Evolutionary conservation across 2,113 vertebrate species (phyloP).

Genomic region (Alectura lathami): DNA sequence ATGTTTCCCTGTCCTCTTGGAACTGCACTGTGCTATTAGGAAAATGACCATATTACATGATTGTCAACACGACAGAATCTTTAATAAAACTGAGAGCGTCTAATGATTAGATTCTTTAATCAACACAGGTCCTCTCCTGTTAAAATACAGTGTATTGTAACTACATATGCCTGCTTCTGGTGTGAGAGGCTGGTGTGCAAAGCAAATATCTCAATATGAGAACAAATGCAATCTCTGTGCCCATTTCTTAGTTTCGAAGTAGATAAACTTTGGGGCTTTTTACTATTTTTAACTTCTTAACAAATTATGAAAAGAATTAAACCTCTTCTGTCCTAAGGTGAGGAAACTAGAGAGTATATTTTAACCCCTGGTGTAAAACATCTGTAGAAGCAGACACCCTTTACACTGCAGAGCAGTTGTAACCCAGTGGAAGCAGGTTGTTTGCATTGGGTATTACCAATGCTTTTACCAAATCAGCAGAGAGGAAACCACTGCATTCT

Average conservation of each 20-base stretch:
- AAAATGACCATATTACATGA: accelerated
- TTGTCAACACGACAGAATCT: neutral
- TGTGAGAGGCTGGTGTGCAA: neutral
- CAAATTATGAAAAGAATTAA: neutral
- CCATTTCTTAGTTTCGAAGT: neutral
- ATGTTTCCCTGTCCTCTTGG: neutral
- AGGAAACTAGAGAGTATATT: neutral
- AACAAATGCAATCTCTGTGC: neutral
- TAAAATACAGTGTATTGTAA: neutral
- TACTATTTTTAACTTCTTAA: neutral
- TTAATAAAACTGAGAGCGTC: neutral
- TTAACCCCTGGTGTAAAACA: neutral
- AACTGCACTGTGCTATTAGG: neutral
- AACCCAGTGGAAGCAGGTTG: neutral
- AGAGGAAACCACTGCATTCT: neutral
- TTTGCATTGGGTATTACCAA: neutral
- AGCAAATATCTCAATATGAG: neutral
- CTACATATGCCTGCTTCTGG: neutral
- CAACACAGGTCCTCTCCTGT: neutral
- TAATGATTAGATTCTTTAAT: neutral
- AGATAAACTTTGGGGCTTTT: neutral
- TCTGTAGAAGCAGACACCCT: neutral
- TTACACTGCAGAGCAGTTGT: neutral
- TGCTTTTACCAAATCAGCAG: neutral
- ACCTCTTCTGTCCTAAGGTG: neutral